Base-by-base conservation (phyloP, 2,113 vertebrate genomes). In the Panurus biarmicus region DNA sequence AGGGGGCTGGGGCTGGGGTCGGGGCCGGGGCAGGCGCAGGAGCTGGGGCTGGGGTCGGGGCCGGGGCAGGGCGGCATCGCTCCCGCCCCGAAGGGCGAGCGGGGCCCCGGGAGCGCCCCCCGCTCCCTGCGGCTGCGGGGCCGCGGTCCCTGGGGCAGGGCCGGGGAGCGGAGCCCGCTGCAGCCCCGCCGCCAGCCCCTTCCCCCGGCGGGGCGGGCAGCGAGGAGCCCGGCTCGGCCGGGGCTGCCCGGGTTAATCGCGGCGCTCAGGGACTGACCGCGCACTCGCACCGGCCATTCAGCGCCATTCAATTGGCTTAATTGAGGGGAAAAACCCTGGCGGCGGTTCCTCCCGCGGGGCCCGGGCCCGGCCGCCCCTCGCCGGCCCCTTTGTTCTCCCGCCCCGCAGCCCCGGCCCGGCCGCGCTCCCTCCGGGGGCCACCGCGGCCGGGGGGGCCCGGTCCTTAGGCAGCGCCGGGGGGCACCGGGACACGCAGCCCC, bases 271-370 rank as follows among this genome's bases (percentile, higher is more conserved):
- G 96, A 96, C 96, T 97, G 94, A 96, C 97, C 92, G 97, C 93
- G 97, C 97, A 70, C 97, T 97, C 96, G 97, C 97, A 97, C 94
- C 96, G 96, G 96, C 95, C 92, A 93, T 97, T 97, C 97, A 97
- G 96, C 91, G 95, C 97, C 96, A 95, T 97, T 97, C 96, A 97
- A 51, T 95, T 81, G 96, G 97, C 95, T 97, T 97, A 98, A 97
- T 97, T 97, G 97, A 97, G 97, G 96, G 97, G 97, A 97, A 97
- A 97, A 96, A 61, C 89, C 90, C 87, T 89, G 40, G 62, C 76
- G 47, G 91, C 21, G 58, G 81, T 78, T 72, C 85, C 93, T 50
- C 90, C 84, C 84, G 66, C 96, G 45, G 76, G 51, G 90, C 94
- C 79, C 94, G 90, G 87, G 94, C 95, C 92, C 92, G 86, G 66